A percentile compares a stretch with the other conserved stretches of the same genome.
phyloP scores from a whole-genome alignment of 2,113 vertebrate species.

The Sinocyclocheilus grahami region DNA sequence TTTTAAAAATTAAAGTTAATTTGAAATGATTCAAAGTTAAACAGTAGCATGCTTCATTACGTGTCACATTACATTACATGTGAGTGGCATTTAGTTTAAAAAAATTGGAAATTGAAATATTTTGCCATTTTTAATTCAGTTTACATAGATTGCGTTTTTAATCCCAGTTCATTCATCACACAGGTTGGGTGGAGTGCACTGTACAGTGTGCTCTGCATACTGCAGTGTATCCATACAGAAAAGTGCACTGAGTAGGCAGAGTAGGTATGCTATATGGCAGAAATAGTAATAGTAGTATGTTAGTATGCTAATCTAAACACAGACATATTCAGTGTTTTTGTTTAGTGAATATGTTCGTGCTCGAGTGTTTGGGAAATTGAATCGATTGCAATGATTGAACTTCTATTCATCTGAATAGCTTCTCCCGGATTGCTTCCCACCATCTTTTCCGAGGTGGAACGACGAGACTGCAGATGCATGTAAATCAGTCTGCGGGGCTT shows the following conservation, averaged over 20 bases:
- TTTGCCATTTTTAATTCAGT: neutral
- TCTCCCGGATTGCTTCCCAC: constrained; percentile 4
- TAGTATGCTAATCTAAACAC: constrained; percentile 10
- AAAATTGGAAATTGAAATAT: neutral
- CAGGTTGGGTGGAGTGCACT: neutral
- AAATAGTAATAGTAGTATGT: neutral
- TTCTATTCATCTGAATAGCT: constrained; percentile 51
- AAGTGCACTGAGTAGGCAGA: neutral
- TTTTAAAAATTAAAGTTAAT: neutral
- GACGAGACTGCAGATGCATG: constrained; percentile 38
- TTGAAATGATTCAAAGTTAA: neutral
- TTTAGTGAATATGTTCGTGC: constrained; percentile 2
- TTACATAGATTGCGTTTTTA: neutral
- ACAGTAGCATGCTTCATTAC: neutral
- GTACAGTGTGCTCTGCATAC: neutral
- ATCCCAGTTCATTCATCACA: too few relatives aligned
- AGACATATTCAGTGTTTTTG: constrained; percentile 26
- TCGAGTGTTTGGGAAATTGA: constrained; percentile 35
- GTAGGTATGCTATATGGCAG: neutral
- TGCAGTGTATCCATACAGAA: neutral
- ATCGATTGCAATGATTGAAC: constrained; percentile 50
- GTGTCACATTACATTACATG: neutral
- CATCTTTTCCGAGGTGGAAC: constrained; percentile 3
- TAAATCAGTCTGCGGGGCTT: constrained; percentile 41
- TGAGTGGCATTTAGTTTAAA: neutral